phyloP scores from a whole-genome alignment of 2,888 invertebrate species.

The Ochropacha duplaris region DNA sequence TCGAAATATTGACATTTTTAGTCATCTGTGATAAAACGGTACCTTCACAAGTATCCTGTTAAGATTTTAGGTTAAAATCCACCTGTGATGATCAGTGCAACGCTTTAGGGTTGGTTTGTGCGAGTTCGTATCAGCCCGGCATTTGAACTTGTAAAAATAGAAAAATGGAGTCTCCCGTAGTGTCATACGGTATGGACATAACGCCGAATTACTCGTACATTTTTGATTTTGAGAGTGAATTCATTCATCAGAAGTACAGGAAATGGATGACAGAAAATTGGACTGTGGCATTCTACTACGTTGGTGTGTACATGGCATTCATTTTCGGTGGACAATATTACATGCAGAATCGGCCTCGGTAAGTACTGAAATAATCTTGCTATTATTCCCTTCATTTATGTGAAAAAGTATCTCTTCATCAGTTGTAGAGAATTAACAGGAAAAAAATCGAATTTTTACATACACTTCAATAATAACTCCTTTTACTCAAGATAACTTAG shows the following conservation, averaged over 20 bases:
- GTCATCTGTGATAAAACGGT: slow-evolving; percentile 77
- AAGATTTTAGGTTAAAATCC: slow-evolving; percentile 69
- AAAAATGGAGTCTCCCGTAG: slow-evolving; percentile 66
- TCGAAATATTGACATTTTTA: slow-evolving; percentile 63
- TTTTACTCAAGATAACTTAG: no score
- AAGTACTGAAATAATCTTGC: slow-evolving; percentile 38
- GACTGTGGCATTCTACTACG: slow-evolving; percentile 95
- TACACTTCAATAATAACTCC: no score
- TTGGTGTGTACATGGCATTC: slow-evolving; percentile 95
- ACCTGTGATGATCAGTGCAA: slow-evolving; percentile 73
- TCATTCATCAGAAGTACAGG: slow-evolving; percentile 93
- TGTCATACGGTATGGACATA: slow-evolving; percentile 79
- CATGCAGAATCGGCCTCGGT: slow-evolving; percentile 95
- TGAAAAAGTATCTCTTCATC: no score
- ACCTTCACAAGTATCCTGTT: slow-evolving; percentile 45
- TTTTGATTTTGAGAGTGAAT: slow-evolving; percentile 97
- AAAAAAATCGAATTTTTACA: no score
- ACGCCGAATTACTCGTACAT: slow-evolving; percentile 96
- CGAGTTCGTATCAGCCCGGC: slow-evolving; percentile 39
- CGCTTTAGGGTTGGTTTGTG: slow-evolving; percentile 44
- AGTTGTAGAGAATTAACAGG: no score
- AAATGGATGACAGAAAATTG: slow-evolving; percentile 98
- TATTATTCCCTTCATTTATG: no score
- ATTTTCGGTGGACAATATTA: slow-evolving; percentile 97
- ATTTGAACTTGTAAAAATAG: slow-evolving; percentile 26